phyloP scores from a whole-genome alignment of 2,113 vertebrate species.

The Oncorhynchus masou region DNA sequence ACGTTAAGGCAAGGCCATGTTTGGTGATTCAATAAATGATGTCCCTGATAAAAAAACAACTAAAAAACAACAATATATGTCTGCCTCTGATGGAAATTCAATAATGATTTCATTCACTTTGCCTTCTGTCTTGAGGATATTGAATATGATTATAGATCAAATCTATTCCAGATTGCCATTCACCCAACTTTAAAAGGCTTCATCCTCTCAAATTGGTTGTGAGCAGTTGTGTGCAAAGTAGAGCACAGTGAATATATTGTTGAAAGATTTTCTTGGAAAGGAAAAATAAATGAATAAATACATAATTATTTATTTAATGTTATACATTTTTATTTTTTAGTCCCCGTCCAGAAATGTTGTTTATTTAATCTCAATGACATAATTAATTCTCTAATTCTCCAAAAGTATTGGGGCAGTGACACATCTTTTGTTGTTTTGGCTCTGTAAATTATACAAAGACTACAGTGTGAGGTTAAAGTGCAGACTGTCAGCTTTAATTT shows the following conservation, averaged over 20 bases:
- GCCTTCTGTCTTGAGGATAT: slow-evolving; percentile 32
- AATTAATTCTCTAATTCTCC: too few species aligned
- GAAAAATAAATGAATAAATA: too few species aligned
- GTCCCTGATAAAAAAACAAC: slow-evolving; percentile 14
- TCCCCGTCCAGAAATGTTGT: too few species aligned
- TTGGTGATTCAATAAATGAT: slow-evolving; percentile 2
- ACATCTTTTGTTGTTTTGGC: too few species aligned
- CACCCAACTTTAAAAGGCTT: slow-evolving; percentile 27
- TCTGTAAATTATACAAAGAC: too few species aligned
- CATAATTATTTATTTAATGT: too few species aligned
- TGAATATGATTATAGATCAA: slow-evolving; percentile 44
- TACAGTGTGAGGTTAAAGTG: too few species aligned
- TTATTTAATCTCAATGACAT: too few species aligned
- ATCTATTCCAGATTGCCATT: slow-evolving; percentile 42
- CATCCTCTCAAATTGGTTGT: slow-evolving; percentile 8
- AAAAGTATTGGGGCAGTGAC: too few species aligned
- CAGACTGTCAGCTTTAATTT: too few species aligned
- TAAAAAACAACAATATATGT: slow-evolving; percentile 28
- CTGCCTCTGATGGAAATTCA: slow-evolving; percentile 42
- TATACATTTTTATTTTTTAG: too few species aligned
- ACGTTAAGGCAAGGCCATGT: neutral
- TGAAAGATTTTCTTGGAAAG: too few species aligned
- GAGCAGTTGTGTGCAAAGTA: slow-evolving; percentile 1
- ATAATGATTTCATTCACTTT: slow-evolving; percentile 53
- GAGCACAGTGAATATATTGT: neutral